These are phyloP conservation scores for Larimichthys polyactis DNA, from an alignment of 2,113 vertebrate species.

Conservation along the genomic window DNA sequence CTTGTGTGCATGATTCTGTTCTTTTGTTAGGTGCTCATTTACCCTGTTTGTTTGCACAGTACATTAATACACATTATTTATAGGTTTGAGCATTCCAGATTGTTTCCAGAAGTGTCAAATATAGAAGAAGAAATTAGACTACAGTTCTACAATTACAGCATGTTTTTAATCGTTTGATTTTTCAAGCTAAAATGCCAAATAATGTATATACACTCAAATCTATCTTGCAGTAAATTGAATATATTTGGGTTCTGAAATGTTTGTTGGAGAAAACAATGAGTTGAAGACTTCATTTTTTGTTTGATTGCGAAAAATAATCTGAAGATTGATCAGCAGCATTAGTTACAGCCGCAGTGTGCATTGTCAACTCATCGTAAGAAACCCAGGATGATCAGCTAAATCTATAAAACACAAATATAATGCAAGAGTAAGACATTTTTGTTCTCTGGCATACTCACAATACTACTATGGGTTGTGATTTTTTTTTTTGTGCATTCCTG, in stretches of 20 bases:
- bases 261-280: neutral
- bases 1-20: neutral
- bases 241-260: neutral
- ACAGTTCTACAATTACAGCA: too few species aligned
- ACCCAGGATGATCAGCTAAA: neutral
- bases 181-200: neutral
- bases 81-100: neutral
- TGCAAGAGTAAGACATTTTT: neutral
- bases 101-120: neutral
- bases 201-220: neutral
- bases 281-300: too few species aligned
- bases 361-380: neutral
- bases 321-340: neutral
- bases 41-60: neutral
- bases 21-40: neutral
- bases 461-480: neutral
- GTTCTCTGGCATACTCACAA: neutral
- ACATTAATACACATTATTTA: neutral
- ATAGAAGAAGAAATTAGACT: neutral
- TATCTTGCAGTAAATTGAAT: neutral
- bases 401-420: neutral
- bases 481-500: neutral
- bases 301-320: neutral
- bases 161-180: too few species aligned
- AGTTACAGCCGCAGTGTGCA: neutral